Conservation (phyloP, 2,888 invertebrate genomes). For the Thumatha senex region DNA sequence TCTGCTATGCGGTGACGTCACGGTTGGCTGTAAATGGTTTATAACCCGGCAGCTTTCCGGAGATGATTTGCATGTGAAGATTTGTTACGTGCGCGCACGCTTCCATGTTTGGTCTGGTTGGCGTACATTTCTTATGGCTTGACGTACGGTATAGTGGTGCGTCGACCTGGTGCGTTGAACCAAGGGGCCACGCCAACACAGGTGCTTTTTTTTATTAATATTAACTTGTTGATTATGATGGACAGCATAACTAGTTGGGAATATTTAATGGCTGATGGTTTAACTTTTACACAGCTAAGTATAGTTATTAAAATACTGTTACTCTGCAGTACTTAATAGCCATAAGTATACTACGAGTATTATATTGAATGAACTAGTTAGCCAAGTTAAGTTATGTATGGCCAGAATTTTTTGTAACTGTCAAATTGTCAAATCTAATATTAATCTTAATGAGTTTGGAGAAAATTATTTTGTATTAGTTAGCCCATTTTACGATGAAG, state of each 20-base stretch:
- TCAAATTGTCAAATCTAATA: no score
- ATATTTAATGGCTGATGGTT: constrained; percentile 19
- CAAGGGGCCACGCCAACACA: constrained; percentile 61
- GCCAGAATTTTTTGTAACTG: no score
- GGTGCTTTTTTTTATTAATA: constrained; percentile 60
- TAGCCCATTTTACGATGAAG: no score
- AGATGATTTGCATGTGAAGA: constrained; percentile 55
- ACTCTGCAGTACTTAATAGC: not conserved
- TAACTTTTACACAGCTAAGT: not conserved
- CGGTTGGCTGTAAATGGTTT: constrained; percentile 52
- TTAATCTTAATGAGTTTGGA: no score
- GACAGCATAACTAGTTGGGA: constrained; percentile 26
- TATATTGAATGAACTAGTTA: no score
- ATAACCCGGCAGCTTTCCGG: constrained; percentile 53
- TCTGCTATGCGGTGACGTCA: constrained; percentile 74
- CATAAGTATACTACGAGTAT: no score
- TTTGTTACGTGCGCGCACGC: constrained; percentile 48
- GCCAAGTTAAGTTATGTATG: no score
- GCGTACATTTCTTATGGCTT: constrained; percentile 73
- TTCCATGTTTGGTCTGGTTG: constrained; percentile 63
- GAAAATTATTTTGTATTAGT: no score
- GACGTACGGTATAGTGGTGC: constrained; percentile 75
- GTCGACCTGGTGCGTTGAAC: constrained; percentile 79
- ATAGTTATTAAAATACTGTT: not conserved
- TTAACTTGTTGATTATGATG: constrained; percentile 43